Percentiles rank a stretch among this genome's conserved stretches.
Conservation (phyloP, 2,797 vertebrate genomes). For the Cyclura pinguis region DNA sequence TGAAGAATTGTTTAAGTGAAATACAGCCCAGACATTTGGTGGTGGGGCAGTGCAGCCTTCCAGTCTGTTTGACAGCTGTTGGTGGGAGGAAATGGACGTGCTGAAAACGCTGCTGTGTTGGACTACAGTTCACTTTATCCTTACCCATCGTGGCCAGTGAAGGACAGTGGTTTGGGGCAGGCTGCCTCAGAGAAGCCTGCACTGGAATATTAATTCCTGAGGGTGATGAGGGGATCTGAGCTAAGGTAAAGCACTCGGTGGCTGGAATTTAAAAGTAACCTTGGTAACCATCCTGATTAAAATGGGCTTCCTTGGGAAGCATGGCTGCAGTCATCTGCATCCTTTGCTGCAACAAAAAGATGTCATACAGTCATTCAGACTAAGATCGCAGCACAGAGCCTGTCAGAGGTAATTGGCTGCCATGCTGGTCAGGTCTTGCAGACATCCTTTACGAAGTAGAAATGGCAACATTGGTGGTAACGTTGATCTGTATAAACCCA, state of each 20-base stretch:
- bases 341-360: conserved; percentile 15
- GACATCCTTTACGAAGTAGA: background rate
- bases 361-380: background rate
- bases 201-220: no score
- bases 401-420: accelerated
- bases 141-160: no score
- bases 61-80: no score
- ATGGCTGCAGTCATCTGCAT: conserved; percentile 36
- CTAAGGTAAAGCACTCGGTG: background rate
- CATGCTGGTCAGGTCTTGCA: accelerated
- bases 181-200: no score
- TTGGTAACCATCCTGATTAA: conserved; percentile 73
- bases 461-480: background rate
- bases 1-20: no score
- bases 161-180: no score
- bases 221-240: conserved; percentile 2
- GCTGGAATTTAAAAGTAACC: conserved; percentile 70
- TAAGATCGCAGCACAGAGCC: accelerated
- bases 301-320: conserved; percentile 59
- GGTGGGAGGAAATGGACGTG: no score
- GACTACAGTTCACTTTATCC: no score
- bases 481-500: background rate
- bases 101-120: no score
- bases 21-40: no score
- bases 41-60: no score